Evolutionary conservation across 2,797 vertebrate genomes (phyloP).

Genomic region (Malacoraja senta): DNA sequence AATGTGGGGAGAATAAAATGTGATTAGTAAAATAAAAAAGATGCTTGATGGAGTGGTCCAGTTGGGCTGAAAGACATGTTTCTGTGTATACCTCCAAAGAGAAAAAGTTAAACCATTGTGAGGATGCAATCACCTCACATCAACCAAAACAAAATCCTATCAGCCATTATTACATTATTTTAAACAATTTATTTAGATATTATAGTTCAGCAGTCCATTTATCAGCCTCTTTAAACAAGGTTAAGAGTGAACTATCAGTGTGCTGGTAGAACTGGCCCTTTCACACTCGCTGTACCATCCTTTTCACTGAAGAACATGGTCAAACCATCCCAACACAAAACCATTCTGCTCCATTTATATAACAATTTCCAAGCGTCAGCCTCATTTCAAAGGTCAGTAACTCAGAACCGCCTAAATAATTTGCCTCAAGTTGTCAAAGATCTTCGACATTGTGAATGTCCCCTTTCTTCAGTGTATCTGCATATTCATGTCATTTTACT

Average conservation of each 20-base stretch:
- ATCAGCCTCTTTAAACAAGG: constrained; percentile 23
- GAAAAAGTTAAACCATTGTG: background rate
- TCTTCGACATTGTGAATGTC: background rate
- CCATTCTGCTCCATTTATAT: background rate
- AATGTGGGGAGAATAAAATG: too few species aligned
- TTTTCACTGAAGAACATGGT: background rate
- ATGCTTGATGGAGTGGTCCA: too few species aligned
- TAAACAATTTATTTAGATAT: constrained; percentile 34
- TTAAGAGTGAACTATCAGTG: background rate
- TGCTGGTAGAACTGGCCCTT: background rate
- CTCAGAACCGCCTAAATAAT: background rate
- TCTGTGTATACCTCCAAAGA: background rate
- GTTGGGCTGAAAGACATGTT: too few species aligned
- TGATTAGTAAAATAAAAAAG: too few species aligned
- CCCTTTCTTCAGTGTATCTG: background rate
- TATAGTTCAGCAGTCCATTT: constrained; percentile 32
- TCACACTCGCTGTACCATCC: background rate
- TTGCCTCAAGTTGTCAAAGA: background rate
- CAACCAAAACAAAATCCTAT: background rate
- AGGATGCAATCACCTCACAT: background rate
- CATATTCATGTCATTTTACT: background rate
- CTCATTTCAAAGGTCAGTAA: background rate
- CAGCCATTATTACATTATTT: background rate
- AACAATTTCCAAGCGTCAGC: background rate
- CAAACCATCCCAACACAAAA: background rate